These are phyloP conservation scores for Anguilla marmorata DNA, from an alignment of 2,797 vertebrate genomes.

Conservation along the genomic window DNA sequence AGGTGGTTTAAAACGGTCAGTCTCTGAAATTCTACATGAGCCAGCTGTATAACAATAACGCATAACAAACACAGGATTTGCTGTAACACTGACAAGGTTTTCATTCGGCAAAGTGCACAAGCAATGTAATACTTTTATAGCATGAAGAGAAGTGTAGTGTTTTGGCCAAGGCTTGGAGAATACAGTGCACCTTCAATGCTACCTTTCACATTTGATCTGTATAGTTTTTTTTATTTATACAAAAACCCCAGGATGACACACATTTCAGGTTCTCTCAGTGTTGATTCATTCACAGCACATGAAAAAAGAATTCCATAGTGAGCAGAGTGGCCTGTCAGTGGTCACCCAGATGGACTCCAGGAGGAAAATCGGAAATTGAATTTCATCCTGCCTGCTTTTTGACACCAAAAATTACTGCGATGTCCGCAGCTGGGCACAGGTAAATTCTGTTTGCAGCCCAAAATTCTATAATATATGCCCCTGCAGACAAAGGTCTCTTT, in stretches of 20 bases:
- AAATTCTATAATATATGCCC: background rate
- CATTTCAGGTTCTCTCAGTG: background rate
- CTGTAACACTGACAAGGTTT: background rate
- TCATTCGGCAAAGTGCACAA: background rate
- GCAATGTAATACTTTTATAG: background rate
- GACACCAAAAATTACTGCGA: background rate
- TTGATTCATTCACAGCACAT: background rate
- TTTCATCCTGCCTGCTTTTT: background rate
- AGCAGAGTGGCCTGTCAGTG: background rate
- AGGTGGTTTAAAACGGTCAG: background rate
- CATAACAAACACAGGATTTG: background rate
- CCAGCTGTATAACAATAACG: background rate
- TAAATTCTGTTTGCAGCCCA: background rate
- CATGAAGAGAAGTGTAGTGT: background rate
- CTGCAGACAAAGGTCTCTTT: background rate
- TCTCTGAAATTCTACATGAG: background rate
- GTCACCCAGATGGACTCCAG: background rate
- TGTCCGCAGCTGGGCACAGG: background rate
- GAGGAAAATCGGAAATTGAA: background rate
- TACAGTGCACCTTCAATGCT: background rate
- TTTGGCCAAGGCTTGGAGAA: background rate
- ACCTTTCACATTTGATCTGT: too few species aligned
- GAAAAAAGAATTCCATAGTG: background rate
- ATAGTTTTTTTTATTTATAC: too few species aligned
- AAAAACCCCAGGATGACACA: too few species aligned